Percentiles rank a stretch among this genome's conserved stretches.
Conservation (phyloP, 37 sponge, comb jelly and placozoan genomes). For the Oscarella lobularis region DNA sequence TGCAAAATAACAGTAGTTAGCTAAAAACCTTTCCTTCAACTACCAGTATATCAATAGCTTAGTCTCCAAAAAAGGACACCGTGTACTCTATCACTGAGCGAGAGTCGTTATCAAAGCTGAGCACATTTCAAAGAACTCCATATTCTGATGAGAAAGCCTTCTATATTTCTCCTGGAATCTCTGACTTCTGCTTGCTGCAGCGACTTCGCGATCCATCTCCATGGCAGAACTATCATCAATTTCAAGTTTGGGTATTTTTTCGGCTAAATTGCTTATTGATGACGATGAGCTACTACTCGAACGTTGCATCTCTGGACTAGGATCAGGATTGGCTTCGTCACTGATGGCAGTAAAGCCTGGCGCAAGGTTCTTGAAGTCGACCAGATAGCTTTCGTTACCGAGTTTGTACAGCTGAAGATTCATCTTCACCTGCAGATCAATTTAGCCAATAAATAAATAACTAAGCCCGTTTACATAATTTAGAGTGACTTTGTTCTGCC, state of each 20-base stretch:
- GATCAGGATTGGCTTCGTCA: neutral
- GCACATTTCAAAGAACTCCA: slow-evolving; percentile 80
- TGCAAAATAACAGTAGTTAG: too few species aligned
- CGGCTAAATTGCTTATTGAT: neutral
- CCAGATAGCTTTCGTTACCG: slow-evolving; percentile 54
- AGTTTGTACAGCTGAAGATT: slow-evolving; percentile 80
- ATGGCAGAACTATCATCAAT: neutral
- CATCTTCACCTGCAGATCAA: slow-evolving; percentile 30
- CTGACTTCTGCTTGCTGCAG: neutral
- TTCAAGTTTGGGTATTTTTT: neutral
- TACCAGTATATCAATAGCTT: neutral
- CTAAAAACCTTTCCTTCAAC: too few species aligned
- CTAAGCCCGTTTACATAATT: neutral
- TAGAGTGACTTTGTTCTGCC: neutral
- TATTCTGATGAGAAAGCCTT: slow-evolving; percentile 26
- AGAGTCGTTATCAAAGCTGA: slow-evolving; percentile 44
- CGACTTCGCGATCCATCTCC: neutral
- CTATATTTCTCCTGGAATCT: neutral
- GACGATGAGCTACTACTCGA: neutral
- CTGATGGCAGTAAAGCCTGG: neutral
- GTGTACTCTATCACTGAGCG: slow-evolving; percentile 22
- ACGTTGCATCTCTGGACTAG: neutral
- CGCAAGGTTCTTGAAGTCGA: slow-evolving; percentile 62
- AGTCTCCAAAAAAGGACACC: neutral
- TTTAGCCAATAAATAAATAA: neutral